These are phyloP conservation scores for Microcebus ravelobensis DNA, from an alignment of 2,113 vertebrate genomes.

Conservation along the genomic window DNA sequence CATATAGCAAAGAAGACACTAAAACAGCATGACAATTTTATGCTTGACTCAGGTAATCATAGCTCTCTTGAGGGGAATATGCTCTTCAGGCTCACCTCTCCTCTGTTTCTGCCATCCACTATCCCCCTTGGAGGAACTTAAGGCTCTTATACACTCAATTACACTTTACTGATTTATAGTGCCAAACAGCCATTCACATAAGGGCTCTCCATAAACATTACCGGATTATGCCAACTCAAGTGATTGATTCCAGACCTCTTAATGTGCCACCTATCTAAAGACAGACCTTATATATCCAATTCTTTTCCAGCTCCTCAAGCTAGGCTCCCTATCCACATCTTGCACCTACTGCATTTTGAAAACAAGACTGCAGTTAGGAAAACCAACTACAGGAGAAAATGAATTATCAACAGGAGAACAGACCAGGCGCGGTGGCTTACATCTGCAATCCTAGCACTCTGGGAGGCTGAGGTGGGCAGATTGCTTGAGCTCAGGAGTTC, in stretches of 20 bases:
- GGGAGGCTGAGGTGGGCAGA: too few species aligned
- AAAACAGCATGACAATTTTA: conserved; percentile 58
- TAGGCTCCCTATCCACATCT: neutral
- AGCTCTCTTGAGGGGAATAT: conserved; percentile 61
- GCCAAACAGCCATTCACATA: conserved; percentile 65
- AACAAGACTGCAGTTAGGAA: neutral
- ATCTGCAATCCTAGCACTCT: too few species aligned
- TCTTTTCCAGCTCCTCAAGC: conserved; percentile 10
- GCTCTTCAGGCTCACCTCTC: conserved; percentile 64
- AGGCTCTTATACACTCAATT: conserved; percentile 69
- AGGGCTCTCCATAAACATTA: conserved; percentile 72
- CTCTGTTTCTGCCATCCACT: conserved; percentile 39
- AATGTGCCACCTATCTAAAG: conserved; percentile 23
- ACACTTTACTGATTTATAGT: conserved; percentile 71
- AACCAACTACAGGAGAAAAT: neutral
- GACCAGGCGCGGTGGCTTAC: too few species aligned
- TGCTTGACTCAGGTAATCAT: conserved; percentile 66
- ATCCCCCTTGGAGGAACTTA: conserved; percentile 57
- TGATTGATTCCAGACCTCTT: conserved; percentile 65
- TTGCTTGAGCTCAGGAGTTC: too few species aligned
- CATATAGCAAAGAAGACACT: conserved; percentile 19
- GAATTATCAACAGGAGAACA: neutral
- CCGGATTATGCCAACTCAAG: conserved; percentile 61
- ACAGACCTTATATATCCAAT: neutral
- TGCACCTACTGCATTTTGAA: neutral